phyloP scores from a whole-genome alignment of 2,888 invertebrate species.

The Drosophila buzzatii region DNA sequence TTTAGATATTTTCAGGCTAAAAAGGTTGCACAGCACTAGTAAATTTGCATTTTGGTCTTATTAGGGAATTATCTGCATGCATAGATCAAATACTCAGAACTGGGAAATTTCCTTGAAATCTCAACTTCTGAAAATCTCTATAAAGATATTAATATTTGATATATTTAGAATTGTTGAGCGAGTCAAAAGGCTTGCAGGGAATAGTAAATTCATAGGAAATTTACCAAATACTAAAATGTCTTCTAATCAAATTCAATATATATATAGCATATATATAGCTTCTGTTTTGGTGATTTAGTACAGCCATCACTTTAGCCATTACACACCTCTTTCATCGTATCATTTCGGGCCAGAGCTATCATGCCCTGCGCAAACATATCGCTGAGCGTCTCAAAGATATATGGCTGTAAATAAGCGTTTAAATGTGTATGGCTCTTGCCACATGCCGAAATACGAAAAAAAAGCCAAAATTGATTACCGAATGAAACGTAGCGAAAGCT shows the following conservation, averaged over 20 bases:
- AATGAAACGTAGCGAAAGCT: slow-evolving; percentile 17
- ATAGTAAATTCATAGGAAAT: too few relatives aligned
- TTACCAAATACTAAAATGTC: too few relatives aligned
- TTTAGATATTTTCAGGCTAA: neutral
- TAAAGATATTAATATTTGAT: too few relatives aligned
- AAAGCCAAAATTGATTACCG: slow-evolving; percentile 55
- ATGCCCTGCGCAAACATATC: neutral
- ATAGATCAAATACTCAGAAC: too few relatives aligned
- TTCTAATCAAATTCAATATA: too few relatives aligned
- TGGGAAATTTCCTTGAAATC: too few relatives aligned
- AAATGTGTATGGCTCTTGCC: slow-evolving; percentile 17
- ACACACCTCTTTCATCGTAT: neutral
- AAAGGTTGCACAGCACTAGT: too few relatives aligned
- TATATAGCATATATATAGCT: too few relatives aligned
- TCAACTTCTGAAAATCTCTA: too few relatives aligned
- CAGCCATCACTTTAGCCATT: neutral
- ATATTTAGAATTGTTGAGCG: too few relatives aligned
- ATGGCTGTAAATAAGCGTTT: slow-evolving; percentile 46
- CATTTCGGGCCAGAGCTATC: neutral
- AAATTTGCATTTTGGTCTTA: neutral
- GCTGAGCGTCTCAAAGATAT: slow-evolving; percentile 24
- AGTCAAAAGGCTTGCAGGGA: too few relatives aligned
- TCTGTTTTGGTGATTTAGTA: too few relatives aligned
- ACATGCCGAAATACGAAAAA: slow-evolving; percentile 13
- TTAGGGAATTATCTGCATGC: neutral